Evolutionary conservation across 2,113 vertebrate species (phyloP), one percentile per base, ranked within the genome.

Genomic region (Actenoides lindsayi): DNA sequence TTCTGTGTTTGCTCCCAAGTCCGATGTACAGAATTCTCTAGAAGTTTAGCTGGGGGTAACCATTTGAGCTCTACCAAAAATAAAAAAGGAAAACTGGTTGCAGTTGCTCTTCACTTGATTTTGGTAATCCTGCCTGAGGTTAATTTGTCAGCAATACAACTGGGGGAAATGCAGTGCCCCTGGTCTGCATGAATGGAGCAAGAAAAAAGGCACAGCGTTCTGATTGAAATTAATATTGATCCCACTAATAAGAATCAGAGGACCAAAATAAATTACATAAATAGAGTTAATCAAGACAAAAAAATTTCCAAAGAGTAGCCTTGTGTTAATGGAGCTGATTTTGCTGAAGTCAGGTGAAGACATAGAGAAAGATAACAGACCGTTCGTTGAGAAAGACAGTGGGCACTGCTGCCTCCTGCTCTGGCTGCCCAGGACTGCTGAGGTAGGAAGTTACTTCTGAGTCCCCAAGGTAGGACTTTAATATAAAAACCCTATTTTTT

Each of bases 201-300:
- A 87, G 80, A 94, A 88, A 93, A 97, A 90, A 96, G 56, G 78
- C 78, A 76, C 56, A 73, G 51, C 5, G 33, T 96, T 96, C 93
- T 97, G 86, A 93, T 96, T 97, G 94, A 97, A 97, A 97, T 97
- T 64, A 83, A 91, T 96, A 97, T 97, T 53, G 95, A 97, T 98
- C 94, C 93, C 86, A 54, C 92, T 96, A 96, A 97, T 88, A 77
- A 93, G 91, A 97, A 97, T 87, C 89, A 96, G 91, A 96, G 85
- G 76, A 86, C 81, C 70, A 93, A 98, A 98, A 97, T 97, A 97
- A 98, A 97, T 97, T 78, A 95, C 60, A 83, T 79, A 95, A 96
- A 97, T 94, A 90, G 93, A 97, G 89, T 96, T 97, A 93, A 96
- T 97, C 96, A 96, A 96, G 92, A 90, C 7, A 3, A 93, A 88